Conservation (phyloP, 1,140 invertebrate species). For the Ruditapes philippinarum region DNA sequence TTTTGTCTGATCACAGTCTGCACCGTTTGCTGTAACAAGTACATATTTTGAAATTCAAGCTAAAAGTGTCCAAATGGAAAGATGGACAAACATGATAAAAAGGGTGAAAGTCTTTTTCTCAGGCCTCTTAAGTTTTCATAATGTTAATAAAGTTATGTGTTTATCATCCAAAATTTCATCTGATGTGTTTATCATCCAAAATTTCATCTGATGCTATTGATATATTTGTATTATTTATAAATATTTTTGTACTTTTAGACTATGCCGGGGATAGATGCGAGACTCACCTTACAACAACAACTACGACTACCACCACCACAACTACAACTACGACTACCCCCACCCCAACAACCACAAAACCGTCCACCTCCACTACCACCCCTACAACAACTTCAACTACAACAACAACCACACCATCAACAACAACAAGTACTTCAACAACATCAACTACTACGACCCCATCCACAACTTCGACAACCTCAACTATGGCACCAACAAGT, state of each 20-base stretch:
- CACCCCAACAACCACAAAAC: background rate
- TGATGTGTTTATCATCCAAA: too few relatives aligned
- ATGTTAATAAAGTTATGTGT: too few relatives aligned
- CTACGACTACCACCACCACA: conserved; percentile 1
- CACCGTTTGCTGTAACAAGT: too few relatives aligned
- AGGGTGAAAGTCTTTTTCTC: too few relatives aligned
- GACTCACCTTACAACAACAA: conserved; percentile 13
- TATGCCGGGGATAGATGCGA: conserved; percentile 34
- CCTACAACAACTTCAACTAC: background rate
- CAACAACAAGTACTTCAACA: background rate
- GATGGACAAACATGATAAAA: too few relatives aligned
- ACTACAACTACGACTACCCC: background rate
- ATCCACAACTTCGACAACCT: background rate
- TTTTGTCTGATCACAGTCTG: too few relatives aligned
- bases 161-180: too few relatives aligned
- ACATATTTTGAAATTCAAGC: too few relatives aligned
- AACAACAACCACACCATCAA: background rate
- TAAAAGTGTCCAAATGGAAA: too few relatives aligned
- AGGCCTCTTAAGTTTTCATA: too few relatives aligned
- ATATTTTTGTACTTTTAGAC: conserved; percentile 1
- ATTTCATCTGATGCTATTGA: too few relatives aligned
- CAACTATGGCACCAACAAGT: background rate
- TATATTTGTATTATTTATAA: too few relatives aligned
- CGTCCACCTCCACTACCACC: background rate
- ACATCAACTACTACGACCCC: background rate